These are phyloP conservation scores for Malthinus flaveolus DNA, from an alignment of 2,888 invertebrate species.

Conservation along the genomic window DNA sequence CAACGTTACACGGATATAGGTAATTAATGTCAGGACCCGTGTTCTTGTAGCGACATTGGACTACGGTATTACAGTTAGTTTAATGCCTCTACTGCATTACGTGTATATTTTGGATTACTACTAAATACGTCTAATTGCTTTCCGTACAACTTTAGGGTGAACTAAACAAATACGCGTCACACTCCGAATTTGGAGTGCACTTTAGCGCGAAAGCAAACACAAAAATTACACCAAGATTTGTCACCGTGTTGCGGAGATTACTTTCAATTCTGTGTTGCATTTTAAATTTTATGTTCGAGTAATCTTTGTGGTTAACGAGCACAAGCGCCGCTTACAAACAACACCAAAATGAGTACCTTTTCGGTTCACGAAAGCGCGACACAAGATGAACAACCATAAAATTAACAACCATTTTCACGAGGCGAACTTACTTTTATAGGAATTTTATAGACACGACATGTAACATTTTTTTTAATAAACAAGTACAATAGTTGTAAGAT, in stretches of 20 bases:
- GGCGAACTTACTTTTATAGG: slow-evolving; percentile 21
- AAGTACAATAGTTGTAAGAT: slow-evolving; percentile 17
- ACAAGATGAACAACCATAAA: slow-evolving; percentile 19
- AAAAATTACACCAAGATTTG: background rate
- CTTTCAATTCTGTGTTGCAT: no score
- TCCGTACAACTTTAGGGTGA: slow-evolving; percentile 20
- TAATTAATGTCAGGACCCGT: slow-evolving; percentile 57
- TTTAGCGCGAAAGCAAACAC: background rate
- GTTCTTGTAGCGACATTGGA: slow-evolving; percentile 44
- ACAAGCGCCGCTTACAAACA: slow-evolving; percentile 3
- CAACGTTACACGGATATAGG: slow-evolving; percentile 55
- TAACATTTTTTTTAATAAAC: no score
- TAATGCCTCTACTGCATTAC: slow-evolving; percentile 47
- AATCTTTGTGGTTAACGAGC: no score
- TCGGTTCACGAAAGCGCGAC: slow-evolving; percentile 12
- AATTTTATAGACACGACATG: slow-evolving; percentile 12
- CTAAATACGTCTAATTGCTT: slow-evolving; percentile 29
- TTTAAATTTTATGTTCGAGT: no score
- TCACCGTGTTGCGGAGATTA: no score
- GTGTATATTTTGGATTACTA: slow-evolving; percentile 42
- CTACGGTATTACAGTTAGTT: slow-evolving; percentile 45
- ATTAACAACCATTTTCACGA: slow-evolving; percentile 25
- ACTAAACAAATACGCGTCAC: slow-evolving; percentile 15
- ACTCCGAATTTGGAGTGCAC: slow-evolving; percentile 4
- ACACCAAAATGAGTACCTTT: slow-evolving; percentile 1